A percentile compares a stretch with the other conserved stretches of the same genome.
phyloP scores from a whole-genome alignment of 2,113 vertebrate genomes.

The Ranitomeya imitator region DNA sequence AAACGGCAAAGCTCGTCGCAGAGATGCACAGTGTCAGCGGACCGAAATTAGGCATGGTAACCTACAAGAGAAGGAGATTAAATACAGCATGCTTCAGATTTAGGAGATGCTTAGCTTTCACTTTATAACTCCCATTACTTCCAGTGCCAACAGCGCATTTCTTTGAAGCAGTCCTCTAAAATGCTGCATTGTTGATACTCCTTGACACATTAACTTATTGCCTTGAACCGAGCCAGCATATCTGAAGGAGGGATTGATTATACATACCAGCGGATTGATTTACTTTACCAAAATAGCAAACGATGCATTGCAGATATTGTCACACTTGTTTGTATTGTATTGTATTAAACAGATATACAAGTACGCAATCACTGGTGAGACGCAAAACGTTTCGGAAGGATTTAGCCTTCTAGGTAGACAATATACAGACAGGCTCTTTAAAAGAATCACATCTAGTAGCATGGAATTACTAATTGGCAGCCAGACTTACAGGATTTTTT shows the following conservation, averaged over 20 bases:
- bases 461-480: no score
- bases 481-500: no score
- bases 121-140: background rate
- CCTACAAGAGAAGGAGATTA: constrained; percentile 58
- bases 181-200: constrained; percentile 19
- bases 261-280: background rate
- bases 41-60: constrained; percentile 84
- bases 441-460: no score
- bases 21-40: constrained; percentile 74
- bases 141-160: background rate
- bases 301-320: background rate
- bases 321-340: background rate
- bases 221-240: constrained; percentile 10
- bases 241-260: constrained; percentile 9
- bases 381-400: no score
- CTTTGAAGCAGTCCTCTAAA: background rate
- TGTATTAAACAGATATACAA: background rate
- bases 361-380: no score
- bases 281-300: background rate
- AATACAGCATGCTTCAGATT: background rate
- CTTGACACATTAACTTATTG: constrained; percentile 38
- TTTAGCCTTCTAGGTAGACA: no score
- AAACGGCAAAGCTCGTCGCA: constrained; percentile 83
- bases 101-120: background rate
- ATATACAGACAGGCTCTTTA: no score